Evolutionary conservation across 2,113 vertebrate species (phyloP).

Genomic region (Gasterosteus aculeatus): DNA sequence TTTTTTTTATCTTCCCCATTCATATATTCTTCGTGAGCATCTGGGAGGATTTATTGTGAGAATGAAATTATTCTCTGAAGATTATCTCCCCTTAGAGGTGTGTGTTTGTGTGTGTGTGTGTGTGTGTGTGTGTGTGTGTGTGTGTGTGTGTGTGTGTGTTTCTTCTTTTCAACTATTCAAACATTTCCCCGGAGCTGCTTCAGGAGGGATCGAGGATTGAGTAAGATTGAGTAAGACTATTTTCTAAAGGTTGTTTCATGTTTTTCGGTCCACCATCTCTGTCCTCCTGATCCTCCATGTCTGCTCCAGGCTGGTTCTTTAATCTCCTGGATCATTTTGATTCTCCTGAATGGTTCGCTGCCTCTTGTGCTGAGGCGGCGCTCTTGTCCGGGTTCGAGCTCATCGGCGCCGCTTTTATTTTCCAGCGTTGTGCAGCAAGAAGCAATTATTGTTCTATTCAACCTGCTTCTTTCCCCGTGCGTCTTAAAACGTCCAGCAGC

Average conservation of each 20-base stretch:
- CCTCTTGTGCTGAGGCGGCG: constrained; percentile 28
- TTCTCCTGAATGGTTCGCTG: constrained; percentile 56
- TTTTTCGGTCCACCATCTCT: background rate
- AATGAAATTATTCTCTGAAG: constrained; percentile 62
- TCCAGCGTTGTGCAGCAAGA: constrained; percentile 7
- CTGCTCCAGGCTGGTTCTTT: constrained; percentile 61
- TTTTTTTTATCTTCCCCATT: constrained; percentile 6
- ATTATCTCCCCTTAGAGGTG: constrained; percentile 58
- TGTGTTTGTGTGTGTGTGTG: constrained; percentile 19
- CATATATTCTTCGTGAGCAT: constrained; percentile 55
- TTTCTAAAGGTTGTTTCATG: constrained; percentile 36
- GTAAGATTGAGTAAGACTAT: constrained; percentile 60
- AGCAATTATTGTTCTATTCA: constrained; percentile 16
- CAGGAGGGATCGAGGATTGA: constrained; percentile 48
- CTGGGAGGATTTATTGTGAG: constrained; percentile 60
- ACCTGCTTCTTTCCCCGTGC: background rate
- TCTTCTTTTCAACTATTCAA: constrained; percentile 55
- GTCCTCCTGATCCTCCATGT: constrained; percentile 24
- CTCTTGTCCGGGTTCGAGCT: background rate
- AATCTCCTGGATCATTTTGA: constrained; percentile 71
- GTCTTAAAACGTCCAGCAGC: constrained; percentile 34
- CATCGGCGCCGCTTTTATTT: background rate
- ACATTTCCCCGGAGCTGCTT: constrained; percentile 54
- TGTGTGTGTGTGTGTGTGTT: constrained; percentile 22
- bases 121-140: constrained; percentile 8